Conservation (phyloP, 2,113 vertebrate genomes). For the Emydura subglobosa region DNA sequence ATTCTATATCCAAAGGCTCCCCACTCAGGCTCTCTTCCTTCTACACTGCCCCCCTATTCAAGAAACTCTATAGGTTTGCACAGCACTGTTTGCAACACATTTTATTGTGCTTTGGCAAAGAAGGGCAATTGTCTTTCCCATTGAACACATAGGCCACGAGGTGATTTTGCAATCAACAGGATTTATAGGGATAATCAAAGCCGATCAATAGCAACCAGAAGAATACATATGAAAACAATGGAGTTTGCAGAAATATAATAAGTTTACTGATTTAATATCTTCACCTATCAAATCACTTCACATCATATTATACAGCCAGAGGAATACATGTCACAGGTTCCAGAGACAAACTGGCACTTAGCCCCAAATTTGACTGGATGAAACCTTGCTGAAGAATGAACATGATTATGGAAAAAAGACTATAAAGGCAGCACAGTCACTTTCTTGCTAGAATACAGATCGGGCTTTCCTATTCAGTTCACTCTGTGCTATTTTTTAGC, state of each 20-base stretch:
- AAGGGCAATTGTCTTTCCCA: background rate
- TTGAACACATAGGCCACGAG: rapidly evolving
- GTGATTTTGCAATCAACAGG: background rate
- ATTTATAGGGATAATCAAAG: background rate
- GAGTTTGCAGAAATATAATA: background rate
- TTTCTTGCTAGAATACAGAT: background rate
- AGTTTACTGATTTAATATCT: background rate
- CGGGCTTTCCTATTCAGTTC: background rate
- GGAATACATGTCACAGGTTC: background rate
- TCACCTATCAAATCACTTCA: background rate
- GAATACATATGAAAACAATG: background rate
- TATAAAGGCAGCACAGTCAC: background rate
- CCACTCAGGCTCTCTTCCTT: background rate
- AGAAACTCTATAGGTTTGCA: background rate
- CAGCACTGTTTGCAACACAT: background rate
- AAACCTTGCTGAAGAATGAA: background rate
- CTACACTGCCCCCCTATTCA: background rate
- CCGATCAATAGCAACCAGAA: background rate
- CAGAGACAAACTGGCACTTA: background rate
- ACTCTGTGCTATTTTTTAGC: background rate
- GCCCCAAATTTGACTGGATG: background rate
- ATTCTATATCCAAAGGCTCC: background rate
- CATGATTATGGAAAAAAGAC: background rate
- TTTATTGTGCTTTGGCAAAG: background rate
- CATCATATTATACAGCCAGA: background rate